phyloP scores from a whole-genome alignment of 1,140 invertebrate genomes.

The Leptinotarsa defecta region DNA sequence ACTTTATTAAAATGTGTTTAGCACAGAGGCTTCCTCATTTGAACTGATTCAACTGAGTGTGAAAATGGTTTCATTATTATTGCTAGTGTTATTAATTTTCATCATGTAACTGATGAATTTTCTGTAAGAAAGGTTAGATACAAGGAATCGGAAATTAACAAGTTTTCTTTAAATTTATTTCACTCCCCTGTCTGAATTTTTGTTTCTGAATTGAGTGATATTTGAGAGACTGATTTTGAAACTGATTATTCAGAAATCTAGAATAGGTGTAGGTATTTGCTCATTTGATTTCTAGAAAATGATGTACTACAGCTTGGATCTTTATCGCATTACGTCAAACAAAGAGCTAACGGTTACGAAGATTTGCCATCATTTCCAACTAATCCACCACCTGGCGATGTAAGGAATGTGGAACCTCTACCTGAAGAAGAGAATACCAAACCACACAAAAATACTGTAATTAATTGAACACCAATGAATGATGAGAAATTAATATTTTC shows the following conservation, averaged over 20 bases:
- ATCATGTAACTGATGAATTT: too few species aligned
- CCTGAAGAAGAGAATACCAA: constrained; percentile 40
- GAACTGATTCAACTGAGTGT: too few species aligned
- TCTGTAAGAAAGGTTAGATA: too few species aligned
- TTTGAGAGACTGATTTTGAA: too few species aligned
- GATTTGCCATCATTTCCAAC: constrained; percentile 86
- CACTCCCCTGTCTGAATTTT: constrained; percentile 8
- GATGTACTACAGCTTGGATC: constrained; percentile 93
- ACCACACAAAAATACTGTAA: constrained; percentile 41
- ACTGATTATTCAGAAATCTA: too few species aligned
- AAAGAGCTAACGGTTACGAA: constrained; percentile 82
- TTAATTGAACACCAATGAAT: constrained; percentile 5
- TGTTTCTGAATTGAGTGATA: constrained; percentile 8
- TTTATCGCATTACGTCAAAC: constrained; percentile 92
- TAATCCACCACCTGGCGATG: constrained; percentile 73
- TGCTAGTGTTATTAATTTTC: too few species aligned
- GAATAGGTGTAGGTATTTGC: too few species aligned
- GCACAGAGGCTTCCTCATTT: too few species aligned
- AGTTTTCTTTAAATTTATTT: too few species aligned
- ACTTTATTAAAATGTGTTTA: constrained; percentile 8
- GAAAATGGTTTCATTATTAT: too few species aligned
- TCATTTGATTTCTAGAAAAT: constrained; percentile 62
- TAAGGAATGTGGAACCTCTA: constrained; percentile 75
- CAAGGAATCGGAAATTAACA: too few species aligned
- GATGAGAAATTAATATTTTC: not conserved